Percentiles rank a stretch among this genome's conserved stretches.
Evolutionary conservation across 2,113 vertebrate genomes (phyloP).

Genomic region (Heloderma charlesbogerti): DNA sequence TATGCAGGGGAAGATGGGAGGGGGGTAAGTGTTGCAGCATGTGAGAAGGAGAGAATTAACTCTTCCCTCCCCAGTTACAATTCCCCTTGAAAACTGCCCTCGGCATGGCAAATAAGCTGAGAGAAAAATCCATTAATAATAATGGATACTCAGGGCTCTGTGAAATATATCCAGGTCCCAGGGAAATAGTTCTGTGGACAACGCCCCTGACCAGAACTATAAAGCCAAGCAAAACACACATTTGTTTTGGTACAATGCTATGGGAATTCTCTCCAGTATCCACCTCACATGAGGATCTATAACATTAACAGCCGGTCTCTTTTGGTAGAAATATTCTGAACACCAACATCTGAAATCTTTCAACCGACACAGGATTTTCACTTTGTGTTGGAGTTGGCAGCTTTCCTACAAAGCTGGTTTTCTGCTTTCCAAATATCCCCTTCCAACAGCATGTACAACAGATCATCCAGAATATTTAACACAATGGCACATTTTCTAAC

Average conservation of each 20-base stretch:
- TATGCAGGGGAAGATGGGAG: too few relatives aligned
- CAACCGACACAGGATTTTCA: slow-evolving; percentile 20
- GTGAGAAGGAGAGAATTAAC: too few relatives aligned
- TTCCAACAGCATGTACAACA: background rate
- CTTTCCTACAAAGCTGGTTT: background rate
- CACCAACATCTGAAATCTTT: background rate
- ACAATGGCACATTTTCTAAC: slow-evolving; percentile 1
- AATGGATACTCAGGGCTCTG: too few relatives aligned
- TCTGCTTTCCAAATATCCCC: background rate
- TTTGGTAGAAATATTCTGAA: background rate
- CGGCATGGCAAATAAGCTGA: too few relatives aligned
- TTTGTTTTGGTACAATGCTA: background rate
- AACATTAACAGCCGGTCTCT: background rate
- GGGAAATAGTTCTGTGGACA: too few relatives aligned
- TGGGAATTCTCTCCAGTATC: background rate
- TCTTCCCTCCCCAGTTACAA: too few relatives aligned
- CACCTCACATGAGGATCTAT: background rate
- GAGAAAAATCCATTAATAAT: too few relatives aligned
- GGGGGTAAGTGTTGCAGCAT: too few relatives aligned
- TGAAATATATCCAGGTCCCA: too few relatives aligned
- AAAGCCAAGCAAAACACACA: background rate
- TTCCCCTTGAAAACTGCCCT: too few relatives aligned
- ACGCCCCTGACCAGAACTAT: too few relatives aligned
- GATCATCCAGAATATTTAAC: slow-evolving; percentile 10
- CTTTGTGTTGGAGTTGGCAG: slow-evolving; percentile 4